Conservation (phyloP, 2,113 vertebrate species). For the Ciconia stormi region DNA sequence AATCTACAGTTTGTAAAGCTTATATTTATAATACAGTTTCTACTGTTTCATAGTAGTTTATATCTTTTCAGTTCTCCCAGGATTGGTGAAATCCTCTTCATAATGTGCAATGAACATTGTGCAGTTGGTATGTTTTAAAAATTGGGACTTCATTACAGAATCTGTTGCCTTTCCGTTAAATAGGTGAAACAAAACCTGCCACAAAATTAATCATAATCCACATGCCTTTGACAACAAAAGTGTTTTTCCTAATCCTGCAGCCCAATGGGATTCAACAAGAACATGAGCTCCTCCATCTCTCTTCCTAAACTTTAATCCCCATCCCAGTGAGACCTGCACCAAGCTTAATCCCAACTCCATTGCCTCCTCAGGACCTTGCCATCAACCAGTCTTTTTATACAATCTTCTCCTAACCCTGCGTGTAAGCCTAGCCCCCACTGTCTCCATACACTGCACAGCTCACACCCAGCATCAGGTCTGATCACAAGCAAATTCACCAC, state of each 20-base stretch:
- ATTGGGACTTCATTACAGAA: not conserved
- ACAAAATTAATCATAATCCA: not conserved
- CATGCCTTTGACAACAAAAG: not conserved
- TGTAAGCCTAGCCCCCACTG: not conserved
- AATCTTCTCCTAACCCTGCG: not conserved
- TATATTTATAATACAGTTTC: not conserved
- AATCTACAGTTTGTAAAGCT: not conserved
- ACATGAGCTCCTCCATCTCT: not conserved
- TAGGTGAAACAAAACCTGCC: not conserved
- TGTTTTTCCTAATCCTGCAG: not conserved
- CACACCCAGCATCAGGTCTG: not conserved
- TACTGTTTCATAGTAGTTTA: not conserved
- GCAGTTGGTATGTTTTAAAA: not conserved
- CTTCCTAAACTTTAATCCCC: not conserved
- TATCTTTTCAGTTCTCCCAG: not conserved
- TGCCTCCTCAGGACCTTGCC: rapidly evolving
- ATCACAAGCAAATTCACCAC: not conserved
- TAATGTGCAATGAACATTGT: not conserved
- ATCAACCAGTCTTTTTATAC: not conserved
- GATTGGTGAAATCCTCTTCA: not conserved
- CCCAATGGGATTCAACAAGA: not conserved
- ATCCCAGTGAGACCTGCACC: not conserved
- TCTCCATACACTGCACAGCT: not conserved
- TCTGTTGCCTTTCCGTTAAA: not conserved
- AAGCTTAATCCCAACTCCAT: not conserved